A percentile compares a stretch with the other conserved stretches of the same genome.
Evolutionary conservation across 2,888 invertebrate genomes (phyloP).

Genomic region (Eilema sororculum): DNA sequence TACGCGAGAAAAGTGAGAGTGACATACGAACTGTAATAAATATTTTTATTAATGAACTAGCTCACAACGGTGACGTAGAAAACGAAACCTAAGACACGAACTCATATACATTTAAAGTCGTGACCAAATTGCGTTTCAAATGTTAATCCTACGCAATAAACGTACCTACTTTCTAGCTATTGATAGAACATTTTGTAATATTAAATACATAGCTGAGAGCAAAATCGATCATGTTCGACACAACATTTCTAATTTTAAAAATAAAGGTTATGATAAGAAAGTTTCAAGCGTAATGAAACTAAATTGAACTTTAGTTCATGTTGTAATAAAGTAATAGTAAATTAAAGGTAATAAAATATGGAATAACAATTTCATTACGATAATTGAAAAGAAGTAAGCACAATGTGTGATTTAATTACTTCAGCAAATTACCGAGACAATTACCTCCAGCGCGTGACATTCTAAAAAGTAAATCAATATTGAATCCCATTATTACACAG

Average conservation of each 20-base stretch:
- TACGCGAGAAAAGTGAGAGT: slow-evolving; percentile 68
- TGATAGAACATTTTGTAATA: slow-evolving; percentile 46
- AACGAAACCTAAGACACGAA: slow-evolving; percentile 55
- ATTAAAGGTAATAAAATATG: not conserved
- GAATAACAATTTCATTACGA: not conserved
- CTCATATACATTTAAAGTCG: slow-evolving; percentile 46
- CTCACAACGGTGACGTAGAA: slow-evolving; percentile 54
- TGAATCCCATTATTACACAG: not conserved
- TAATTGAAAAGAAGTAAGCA: not conserved
- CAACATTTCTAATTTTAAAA: slow-evolving; percentile 31
- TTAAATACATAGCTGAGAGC: slow-evolving; percentile 38
- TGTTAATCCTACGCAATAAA: slow-evolving; percentile 52
- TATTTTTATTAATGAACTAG: slow-evolving; percentile 58
- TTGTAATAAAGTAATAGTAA: not conserved
- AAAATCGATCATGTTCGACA: slow-evolving; percentile 12
- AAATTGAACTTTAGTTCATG: not conserved
- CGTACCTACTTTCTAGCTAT: slow-evolving; percentile 47
- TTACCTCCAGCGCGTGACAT: not conserved
- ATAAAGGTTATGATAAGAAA: slow-evolving; percentile 27
- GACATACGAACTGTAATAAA: slow-evolving; percentile 50
- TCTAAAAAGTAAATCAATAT: not conserved
- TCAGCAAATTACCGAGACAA: not conserved
- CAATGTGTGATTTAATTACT: not conserved
- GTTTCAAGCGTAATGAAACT: slow-evolving; percentile 17
- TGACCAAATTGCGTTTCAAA: slow-evolving; percentile 51